phyloP scores from a whole-genome alignment of 2,113 vertebrate genomes.

The Neogale vison region DNA sequence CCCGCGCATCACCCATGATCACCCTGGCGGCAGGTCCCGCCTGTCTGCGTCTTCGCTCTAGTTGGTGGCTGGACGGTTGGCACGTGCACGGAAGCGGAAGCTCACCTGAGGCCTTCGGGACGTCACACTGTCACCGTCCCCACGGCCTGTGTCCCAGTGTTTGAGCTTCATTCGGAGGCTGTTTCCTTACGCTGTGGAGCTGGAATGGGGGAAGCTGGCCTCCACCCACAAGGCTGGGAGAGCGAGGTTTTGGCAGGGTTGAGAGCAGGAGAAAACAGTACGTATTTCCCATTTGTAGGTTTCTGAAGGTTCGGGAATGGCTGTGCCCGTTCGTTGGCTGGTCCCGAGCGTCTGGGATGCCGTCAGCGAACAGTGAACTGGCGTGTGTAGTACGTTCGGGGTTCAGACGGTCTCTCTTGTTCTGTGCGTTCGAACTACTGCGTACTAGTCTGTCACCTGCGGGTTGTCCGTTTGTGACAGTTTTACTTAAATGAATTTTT shows the following conservation, averaged over 20 bases:
- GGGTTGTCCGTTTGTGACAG: neutral
- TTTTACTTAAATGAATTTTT: neutral
- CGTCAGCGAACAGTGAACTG: neutral
- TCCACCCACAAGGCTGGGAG: neutral
- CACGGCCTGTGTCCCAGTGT: neutral
- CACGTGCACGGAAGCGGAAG: accelerated
- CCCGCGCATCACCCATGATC: neutral
- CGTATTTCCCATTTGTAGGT: neutral
- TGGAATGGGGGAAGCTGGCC: neutral
- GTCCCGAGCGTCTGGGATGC: neutral
- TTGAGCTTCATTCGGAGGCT: neutral
- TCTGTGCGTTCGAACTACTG: neutral
- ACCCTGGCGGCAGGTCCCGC: neutral
- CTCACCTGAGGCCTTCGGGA: neutral
- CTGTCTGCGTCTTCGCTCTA: neutral
- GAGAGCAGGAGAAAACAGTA: neutral
- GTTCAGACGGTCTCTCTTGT: neutral
- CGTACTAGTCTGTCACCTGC: neutral
- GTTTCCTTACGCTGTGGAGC: accelerated
- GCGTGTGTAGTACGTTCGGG: neutral
- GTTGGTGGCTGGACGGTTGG: neutral
- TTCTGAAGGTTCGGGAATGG: neutral
- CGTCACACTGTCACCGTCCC: no score
- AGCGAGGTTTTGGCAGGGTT: neutral
- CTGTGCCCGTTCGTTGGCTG: neutral